Evolutionary conservation across 2,888 invertebrate genomes (phyloP).

Genomic region (Apantesis nais): DNA sequence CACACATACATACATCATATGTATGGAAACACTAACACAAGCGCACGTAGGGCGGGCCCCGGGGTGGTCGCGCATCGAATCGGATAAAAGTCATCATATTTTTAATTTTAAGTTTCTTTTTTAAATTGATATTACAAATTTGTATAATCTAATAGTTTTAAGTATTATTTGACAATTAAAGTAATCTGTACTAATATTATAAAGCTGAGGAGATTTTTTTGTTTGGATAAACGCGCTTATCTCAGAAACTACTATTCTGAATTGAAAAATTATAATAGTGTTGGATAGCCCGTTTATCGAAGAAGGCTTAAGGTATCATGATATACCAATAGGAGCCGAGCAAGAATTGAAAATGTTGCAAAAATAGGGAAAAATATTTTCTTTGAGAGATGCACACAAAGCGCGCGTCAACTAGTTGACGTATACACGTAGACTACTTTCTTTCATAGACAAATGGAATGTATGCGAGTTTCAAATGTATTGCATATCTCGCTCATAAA

Average conservation of each 20-base stretch:
- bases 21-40: constrained; percentile 50
- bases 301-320: not conserved
- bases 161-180: not conserved
- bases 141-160: not conserved
- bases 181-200: not conserved
- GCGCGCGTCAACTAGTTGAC: not conserved
- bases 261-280: not conserved
- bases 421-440: not conserved
- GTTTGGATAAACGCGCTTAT: not conserved
- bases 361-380: not conserved
- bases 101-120: constrained; percentile 23
- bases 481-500: constrained; percentile 5
- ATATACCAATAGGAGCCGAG: not conserved
- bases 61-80: constrained; percentile 31
- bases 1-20: constrained; percentile 50
- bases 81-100: constrained; percentile 33
- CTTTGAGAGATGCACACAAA: not conserved
- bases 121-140: not conserved
- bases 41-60: constrained; percentile 47
- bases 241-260: not conserved
- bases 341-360: not conserved
- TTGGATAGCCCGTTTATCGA: not conserved
- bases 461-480: not conserved
- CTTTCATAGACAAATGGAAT: constrained; percentile 3
- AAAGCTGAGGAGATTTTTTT: not conserved